A percentile compares a stretch with the other conserved stretches of the same genome.
These are phyloP conservation scores for Pseudotriccus pelzelni DNA, from an alignment of 2,797 vertebrate species.

Conservation along the genomic window DNA sequence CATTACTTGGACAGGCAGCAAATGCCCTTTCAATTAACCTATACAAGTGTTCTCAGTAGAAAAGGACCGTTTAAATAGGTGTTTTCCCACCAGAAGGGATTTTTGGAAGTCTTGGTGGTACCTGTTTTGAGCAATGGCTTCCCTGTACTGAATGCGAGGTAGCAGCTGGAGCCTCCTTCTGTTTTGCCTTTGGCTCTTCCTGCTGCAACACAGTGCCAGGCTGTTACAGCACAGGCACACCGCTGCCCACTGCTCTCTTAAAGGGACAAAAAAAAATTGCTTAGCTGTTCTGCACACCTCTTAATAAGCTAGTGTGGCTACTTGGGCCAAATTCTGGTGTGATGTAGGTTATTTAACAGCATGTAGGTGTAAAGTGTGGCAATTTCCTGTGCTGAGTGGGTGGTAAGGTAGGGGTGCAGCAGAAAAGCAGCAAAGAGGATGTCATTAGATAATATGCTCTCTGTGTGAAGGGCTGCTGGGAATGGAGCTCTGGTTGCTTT, in stretches of 20 bases:
- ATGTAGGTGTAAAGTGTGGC: slow-evolving; percentile 15
- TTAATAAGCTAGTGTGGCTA: background rate
- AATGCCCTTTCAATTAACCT: background rate
- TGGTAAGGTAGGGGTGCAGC: slow-evolving; percentile 20
- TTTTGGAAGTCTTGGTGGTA: background rate
- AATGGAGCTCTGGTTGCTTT: slow-evolving; percentile 13
- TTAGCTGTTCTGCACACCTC: background rate
- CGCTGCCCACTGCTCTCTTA: background rate
- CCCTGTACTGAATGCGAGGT: fast-evolving
- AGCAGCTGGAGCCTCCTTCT: background rate
- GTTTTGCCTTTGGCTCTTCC: background rate
- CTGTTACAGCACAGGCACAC: background rate
- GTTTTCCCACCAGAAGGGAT: background rate
- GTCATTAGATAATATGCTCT: background rate
- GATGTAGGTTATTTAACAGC: background rate
- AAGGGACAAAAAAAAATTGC: background rate
- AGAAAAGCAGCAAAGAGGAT: slow-evolving; percentile 7
- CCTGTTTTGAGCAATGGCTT: background rate
- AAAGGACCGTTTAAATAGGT: background rate
- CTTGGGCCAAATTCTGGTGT: background rate
- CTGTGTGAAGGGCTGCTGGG: background rate
- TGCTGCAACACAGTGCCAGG: background rate
- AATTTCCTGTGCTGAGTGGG: slow-evolving; percentile 6
- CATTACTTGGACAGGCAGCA: background rate
- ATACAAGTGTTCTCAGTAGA: background rate